phyloP scores from a whole-genome alignment of 2,888 invertebrate genomes.

The Hyles lineata region DNA sequence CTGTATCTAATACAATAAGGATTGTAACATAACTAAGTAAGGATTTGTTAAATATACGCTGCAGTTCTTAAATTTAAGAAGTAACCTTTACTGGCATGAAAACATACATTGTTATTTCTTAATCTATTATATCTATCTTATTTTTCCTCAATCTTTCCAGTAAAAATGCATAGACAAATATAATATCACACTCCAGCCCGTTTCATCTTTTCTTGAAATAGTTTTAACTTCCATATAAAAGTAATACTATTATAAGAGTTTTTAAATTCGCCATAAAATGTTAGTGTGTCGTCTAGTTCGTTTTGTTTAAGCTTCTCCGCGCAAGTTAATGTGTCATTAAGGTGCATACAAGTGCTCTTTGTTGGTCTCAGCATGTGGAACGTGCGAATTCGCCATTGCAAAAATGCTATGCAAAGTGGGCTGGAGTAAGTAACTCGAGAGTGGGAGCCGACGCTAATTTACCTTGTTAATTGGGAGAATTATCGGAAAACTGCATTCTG shows the following conservation, averaged over 20 bases:
- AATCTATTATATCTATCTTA: no score
- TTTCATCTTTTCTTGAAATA: neutral
- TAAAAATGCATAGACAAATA: neutral
- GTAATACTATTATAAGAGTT: neutral
- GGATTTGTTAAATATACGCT: no score
- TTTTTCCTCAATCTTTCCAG: no score
- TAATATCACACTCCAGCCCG: neutral
- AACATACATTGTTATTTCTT: no score
- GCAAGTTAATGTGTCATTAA: slow-evolving; percentile 17
- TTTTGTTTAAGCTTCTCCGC: neutral
- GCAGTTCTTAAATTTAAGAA: no score
- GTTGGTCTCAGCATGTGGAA: neutral
- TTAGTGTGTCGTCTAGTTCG: neutral
- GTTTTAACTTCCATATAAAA: neutral
- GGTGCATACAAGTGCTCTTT: slow-evolving; percentile 1
- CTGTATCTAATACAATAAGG: neutral
- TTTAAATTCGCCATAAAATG: slow-evolving; percentile 13
- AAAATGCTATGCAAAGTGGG: slow-evolving; percentile 3
- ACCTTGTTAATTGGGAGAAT: neutral
- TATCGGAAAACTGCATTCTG: neutral
- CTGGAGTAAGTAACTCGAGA: neutral
- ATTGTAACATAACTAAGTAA: neutral
- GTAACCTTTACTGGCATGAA: no score
- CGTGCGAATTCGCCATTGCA: slow-evolving; percentile 16
- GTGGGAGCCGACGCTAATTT: neutral